phyloP scores from a whole-genome alignment of 2,797 vertebrate genomes.

The Clamator glandarius region DNA sequence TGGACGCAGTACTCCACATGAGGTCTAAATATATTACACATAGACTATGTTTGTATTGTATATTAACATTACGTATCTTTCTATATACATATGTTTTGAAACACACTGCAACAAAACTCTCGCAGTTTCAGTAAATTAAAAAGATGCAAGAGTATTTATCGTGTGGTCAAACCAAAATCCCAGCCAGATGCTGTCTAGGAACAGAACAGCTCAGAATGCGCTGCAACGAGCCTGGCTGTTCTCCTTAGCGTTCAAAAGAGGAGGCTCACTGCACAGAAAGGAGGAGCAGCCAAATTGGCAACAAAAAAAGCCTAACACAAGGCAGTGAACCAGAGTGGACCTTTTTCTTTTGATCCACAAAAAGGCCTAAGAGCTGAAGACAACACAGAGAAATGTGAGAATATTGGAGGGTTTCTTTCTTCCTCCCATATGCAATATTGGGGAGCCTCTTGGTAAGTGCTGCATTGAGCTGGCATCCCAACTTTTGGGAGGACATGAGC shows the following conservation, averaged over 20 bases:
- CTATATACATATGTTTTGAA: neutral
- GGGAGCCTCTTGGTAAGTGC: neutral
- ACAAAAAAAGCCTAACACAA: neutral
- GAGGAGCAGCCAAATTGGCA: constrained; percentile 17
- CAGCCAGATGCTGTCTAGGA: neutral
- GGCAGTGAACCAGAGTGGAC: neutral
- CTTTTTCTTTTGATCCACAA: neutral
- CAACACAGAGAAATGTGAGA: neutral
- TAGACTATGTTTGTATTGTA: neutral
- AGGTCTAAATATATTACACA: too few species aligned
- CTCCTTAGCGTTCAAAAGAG: neutral
- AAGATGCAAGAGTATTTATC: neutral
- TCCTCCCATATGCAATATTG: neutral
- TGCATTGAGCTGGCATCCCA: neutral
- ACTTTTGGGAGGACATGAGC: neutral
- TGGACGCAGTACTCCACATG: too few species aligned
- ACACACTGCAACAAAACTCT: neutral
- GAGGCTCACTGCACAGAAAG: neutral
- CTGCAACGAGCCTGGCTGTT: neutral
- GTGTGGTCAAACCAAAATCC: neutral
- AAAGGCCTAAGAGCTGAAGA: neutral
- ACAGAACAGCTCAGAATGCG: neutral
- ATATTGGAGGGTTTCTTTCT: neutral
- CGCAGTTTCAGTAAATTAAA: neutral
- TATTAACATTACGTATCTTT: too few species aligned